Evolutionary conservation across 2,113 vertebrate genomes (phyloP), one percentile per base, ranked within the genome.

Genomic region (Acanthochromis polyacanthus): DNA sequence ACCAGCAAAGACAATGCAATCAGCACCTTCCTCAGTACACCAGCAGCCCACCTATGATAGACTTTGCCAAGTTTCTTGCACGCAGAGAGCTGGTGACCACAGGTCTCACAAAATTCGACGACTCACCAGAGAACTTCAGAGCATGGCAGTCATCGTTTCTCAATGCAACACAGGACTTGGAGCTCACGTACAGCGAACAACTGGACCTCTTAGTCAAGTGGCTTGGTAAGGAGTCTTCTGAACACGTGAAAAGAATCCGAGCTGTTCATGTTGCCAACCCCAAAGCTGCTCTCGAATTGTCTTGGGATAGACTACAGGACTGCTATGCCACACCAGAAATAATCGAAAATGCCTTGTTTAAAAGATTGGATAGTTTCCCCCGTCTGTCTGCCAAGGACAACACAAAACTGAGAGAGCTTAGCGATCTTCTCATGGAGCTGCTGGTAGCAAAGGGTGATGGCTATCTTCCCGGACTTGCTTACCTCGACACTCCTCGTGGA

Each of bases 191-290:
- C 5, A 72, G 67, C 38, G 81, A 92, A 65, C 80, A 86, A 43
- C 50, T 91, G 19, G 84, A 88, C 45, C 70, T 88, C 1, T 30
- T 89, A 3, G 58, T 87, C 0, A 87, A 84, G n/a, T 85, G 81
- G 85, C 75, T 91, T 0, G 83, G 74, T 3, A 78, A 46, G 10
- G 68, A 90, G 25, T 87, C 83, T 1, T 73, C 66, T 15, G 68
- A 87, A 6, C 69, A 81, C 10, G 48, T 90, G 0, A 89, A 66
- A 45, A 52, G 58, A 5, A 86, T 89, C 10, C 15, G 59, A 38
- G 28, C 81, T 5, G 75, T 75, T 0, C 17, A 84, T 52, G 57
- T 79, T 9, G 71, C 69, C 3, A 58, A 81, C 12, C 77, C 78
- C 0, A 3, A 64, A 28, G 53, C 32, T 40, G 75, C 71, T 0